These are phyloP conservation scores for Idris sp. DNA, from an alignment of 1,140 invertebrate species.

Conservation along the genomic window DNA sequence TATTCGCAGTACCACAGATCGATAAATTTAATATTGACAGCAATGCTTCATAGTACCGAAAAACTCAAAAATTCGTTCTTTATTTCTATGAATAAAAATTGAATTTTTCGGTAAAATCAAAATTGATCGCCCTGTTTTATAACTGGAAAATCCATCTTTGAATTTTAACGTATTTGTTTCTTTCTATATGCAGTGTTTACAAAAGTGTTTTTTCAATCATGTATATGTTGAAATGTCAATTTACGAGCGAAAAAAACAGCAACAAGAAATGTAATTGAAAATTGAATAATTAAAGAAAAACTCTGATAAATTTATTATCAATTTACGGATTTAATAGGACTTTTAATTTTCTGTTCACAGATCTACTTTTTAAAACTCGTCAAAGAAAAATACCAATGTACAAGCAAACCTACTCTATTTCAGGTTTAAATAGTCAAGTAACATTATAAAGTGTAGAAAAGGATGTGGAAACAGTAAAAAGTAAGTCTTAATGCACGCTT, in stretches of 20 bases:
- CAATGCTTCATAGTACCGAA: slow-evolving; percentile 27
- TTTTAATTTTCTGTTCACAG: too few species aligned
- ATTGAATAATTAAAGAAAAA: too few species aligned
- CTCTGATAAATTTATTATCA: too few species aligned
- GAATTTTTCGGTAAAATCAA: slow-evolving; percentile 21
- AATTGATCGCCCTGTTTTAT: slow-evolving; percentile 12
- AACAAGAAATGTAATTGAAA: too few species aligned
- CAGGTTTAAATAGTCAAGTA: slow-evolving; percentile 17
- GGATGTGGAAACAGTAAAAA: slow-evolving; percentile 34
- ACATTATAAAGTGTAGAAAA: slow-evolving; percentile 23
- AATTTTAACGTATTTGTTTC: slow-evolving; percentile 15
- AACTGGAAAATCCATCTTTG: slow-evolving; percentile 16
- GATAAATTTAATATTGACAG: slow-evolving; percentile 51
- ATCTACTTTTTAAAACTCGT: too few species aligned
- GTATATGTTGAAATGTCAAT: slow-evolving; percentile 1
- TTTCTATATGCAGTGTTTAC: slow-evolving; percentile 5
- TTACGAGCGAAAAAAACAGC: too few species aligned
- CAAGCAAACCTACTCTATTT: background rate
- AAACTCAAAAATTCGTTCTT: slow-evolving; percentile 32
- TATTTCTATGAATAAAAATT: slow-evolving; percentile 37
- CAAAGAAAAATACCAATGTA: background rate
- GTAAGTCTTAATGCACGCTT: slow-evolving; percentile 36
- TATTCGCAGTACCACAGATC: slow-evolving; percentile 40
- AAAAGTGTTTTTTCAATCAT: slow-evolving; percentile 1
- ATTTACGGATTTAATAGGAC: too few species aligned